Base-by-base conservation (phyloP, 1,140 invertebrate genomes). In the Andrena cerasifolii region DNA sequence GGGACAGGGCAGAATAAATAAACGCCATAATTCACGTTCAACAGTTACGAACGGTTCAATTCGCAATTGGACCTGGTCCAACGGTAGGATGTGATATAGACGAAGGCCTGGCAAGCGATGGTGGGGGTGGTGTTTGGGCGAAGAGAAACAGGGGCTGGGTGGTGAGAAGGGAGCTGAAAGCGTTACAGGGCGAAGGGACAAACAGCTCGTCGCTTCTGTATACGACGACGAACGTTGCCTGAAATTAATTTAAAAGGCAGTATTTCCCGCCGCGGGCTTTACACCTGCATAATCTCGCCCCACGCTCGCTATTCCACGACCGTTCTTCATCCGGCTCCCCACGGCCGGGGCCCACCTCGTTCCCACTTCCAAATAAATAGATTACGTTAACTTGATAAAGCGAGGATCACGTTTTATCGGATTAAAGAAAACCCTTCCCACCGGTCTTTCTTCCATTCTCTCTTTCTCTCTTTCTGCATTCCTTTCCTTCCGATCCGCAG, bases 31-130 rank as follows among this genome's bases (percentile, higher is more conserved):
- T 84, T 89, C 85, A 88, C 87, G 85, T 88, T 89, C 86, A 89
- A 89, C 85, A 89, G 83, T 88, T 88, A 89, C 83, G 78, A 88
- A 88, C 80, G 85, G 80, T 89, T 89, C 88, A 87, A 89, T 89
- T 87, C 83, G 80, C 88, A 83, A 88, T 89, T 88, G 88, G 87
- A 89, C 85, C 51, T 56, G 73, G 73, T 88, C 88, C 86, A 89
- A 88, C 65, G 72, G 80, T 14, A 51, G 66, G 63, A 49, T 36
- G 62, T 63, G 82, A 84, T 80, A 67, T 67, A 68, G 78, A 75
- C 43, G 71, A 74, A 66, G 61, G 28, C 49, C 51, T 31, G 70
- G 51, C 28, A 40, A 47, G 3, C 43, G 43, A 18, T 24, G 18
- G 40, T 54, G 40, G 68, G 56, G 7, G n/a, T 12, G 26, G 33